A percentile compares a stretch with the other conserved stretches of the same genome.
phyloP scores from a whole-genome alignment of 2,888 invertebrate species.

The Trachelus iudaicus region DNA sequence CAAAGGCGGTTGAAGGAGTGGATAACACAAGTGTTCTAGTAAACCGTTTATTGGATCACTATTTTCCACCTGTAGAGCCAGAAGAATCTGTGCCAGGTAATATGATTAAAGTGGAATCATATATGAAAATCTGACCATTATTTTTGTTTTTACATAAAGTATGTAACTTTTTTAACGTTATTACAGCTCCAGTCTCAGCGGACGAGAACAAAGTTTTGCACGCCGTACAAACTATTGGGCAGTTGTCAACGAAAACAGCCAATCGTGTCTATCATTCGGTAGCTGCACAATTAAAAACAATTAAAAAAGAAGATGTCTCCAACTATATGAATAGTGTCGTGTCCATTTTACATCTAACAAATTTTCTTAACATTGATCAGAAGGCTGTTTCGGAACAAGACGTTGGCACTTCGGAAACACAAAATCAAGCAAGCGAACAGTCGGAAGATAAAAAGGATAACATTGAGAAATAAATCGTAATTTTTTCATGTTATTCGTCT shows the following conservation, averaged over 20 bases:
- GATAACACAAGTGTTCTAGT: conserved; percentile 77
- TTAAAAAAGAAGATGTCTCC: conserved; percentile 59
- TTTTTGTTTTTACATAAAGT: background rate
- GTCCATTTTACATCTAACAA: conserved; percentile 58
- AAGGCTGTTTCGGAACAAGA: conserved; percentile 21
- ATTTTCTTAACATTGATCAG: conserved; percentile 45
- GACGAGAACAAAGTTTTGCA: conserved; percentile 77
- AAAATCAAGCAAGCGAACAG: background rate
- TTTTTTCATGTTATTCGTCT: background rate
- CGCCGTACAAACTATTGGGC: conserved; percentile 79
- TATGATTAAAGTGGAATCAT: background rate
- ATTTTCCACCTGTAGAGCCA: conserved; percentile 73
- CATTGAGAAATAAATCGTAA: background rate
- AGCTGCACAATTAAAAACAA: conserved; percentile 71
- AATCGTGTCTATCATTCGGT: conserved; percentile 79
- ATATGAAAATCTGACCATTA: background rate
- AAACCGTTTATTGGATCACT: conserved; percentile 80
- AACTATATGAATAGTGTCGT: conserved; percentile 57
- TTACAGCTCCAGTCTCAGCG: conserved; percentile 73
- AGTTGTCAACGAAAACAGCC: conserved; percentile 78
- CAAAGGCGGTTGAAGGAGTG: conserved; percentile 75
- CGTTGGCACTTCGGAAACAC: background rate
- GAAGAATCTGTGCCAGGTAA: conserved; percentile 66
- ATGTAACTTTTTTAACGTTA: background rate
- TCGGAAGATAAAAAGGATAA: background rate